Evolutionary conservation across 2,113 vertebrate species (phyloP).

Genomic region (Elachura formosa): DNA sequence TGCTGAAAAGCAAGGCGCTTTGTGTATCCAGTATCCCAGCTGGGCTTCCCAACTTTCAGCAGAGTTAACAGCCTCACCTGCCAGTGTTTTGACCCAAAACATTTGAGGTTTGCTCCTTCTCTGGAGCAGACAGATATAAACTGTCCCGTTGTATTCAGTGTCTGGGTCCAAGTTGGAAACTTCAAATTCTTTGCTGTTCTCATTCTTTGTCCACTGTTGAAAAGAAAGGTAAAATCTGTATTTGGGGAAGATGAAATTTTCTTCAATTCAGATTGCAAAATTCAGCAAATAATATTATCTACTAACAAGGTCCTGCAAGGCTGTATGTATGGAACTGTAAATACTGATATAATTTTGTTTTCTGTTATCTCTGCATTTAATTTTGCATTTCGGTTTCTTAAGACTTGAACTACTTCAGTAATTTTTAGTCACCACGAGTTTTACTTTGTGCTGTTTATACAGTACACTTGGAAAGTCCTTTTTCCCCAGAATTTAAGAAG

Average conservation of each 20-base stretch:
- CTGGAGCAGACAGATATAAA: background rate
- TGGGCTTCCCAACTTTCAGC: background rate
- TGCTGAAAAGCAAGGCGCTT: background rate
- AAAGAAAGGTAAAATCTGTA: background rate
- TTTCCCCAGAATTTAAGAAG: background rate
- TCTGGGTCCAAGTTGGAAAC: constrained; percentile 66
- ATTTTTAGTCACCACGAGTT: background rate
- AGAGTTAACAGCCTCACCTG: constrained; percentile 59
- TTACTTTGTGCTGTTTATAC: background rate
- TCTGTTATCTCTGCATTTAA: background rate
- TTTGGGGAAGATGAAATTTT: background rate
- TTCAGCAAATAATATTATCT: background rate
- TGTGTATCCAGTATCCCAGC: background rate
- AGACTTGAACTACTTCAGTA: background rate
- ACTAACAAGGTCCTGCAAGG: background rate
- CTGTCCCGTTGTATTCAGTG: constrained; percentile 65
- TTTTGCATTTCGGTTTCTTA: background rate
- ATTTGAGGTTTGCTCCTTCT: constrained; percentile 46
- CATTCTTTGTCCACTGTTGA: constrained; percentile 45
- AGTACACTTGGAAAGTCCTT: background rate
- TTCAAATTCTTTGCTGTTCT: constrained; percentile 59
- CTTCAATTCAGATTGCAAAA: background rate
- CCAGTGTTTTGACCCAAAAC: constrained; percentile 65
- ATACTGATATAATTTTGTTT: background rate
- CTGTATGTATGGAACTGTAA: background rate